Percentiles rank a stretch among this genome's conserved stretches.
Conservation (phyloP, 2,113 vertebrate species). For the Sander vitreus region DNA sequence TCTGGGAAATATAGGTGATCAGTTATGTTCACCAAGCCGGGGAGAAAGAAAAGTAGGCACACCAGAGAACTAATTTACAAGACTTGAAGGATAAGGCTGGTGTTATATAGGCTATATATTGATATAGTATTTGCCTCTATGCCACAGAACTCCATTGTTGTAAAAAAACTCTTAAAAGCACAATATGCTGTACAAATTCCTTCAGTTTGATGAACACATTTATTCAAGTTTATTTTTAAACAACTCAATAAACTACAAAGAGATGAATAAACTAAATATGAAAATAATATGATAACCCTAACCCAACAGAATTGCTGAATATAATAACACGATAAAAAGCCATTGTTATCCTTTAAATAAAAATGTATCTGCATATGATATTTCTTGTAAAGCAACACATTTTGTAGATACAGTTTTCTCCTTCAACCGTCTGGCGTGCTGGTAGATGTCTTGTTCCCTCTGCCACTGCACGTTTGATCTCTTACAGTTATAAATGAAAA, state of each 20-base stretch:
- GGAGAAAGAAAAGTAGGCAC: background rate
- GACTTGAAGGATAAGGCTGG: background rate
- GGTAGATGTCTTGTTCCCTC: slow-evolving; percentile 1
- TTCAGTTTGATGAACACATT: background rate
- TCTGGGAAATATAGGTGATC: background rate
- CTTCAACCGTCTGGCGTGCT: slow-evolving; percentile 1
- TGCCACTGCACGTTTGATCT: slow-evolving; percentile 15
- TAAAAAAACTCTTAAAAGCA: background rate
- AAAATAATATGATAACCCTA: too few species aligned
- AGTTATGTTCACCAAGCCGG: background rate
- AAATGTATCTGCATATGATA: background rate
- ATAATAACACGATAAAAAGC: too few species aligned
- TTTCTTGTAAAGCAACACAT: slow-evolving; percentile 5
- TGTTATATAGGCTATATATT: background rate
- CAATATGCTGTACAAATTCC: background rate
- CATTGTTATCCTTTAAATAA: background rate
- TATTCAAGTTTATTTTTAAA: background rate
- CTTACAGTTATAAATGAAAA: slow-evolving; percentile 28
- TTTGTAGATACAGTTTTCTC: background rate
- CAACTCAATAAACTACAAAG: background rate
- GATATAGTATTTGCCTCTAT: background rate
- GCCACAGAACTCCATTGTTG: background rate
- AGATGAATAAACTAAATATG: background rate
- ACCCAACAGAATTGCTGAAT: background rate
- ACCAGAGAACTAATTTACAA: background rate